Conservation (phyloP, 1,140 invertebrate species). For the Cataglyphis hispanica region DNA sequence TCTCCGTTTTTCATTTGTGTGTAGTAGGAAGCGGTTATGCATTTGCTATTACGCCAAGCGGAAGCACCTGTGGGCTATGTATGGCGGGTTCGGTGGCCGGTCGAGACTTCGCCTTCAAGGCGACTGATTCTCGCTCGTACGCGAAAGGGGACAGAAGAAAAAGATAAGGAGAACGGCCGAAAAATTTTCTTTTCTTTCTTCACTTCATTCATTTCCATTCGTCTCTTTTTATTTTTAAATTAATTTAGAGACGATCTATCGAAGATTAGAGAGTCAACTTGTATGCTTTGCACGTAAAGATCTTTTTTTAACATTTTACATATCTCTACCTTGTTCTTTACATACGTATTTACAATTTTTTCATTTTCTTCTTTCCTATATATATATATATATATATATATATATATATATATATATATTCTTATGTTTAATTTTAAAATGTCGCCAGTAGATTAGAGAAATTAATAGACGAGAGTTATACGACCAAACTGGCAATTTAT, state of each 20-base stretch:
- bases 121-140: constrained; percentile 39
- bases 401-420: too few species aligned
- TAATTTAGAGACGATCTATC: constrained; percentile 1
- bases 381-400: too few species aligned
- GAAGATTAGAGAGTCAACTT: background rate
- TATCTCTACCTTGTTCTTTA: background rate
- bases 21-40: constrained; percentile 79
- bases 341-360: background rate
- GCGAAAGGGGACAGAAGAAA: background rate
- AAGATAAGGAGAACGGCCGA: constrained; percentile 8
- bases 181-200: constrained; percentile 1
- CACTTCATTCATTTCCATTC: background rate
- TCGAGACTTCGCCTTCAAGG: constrained; percentile 69
- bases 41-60: constrained; percentile 78
- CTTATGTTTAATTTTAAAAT: too few species aligned
- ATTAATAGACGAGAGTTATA: too few species aligned
- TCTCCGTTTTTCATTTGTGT: constrained; percentile 67
- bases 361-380: background rate
- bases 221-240: background rate
- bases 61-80: constrained; percentile 77
- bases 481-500: too few species aligned
- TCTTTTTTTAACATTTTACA: background rate
- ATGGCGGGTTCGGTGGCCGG: constrained; percentile 81
- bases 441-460: too few species aligned
- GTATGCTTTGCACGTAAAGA: background rate